A percentile compares a stretch with the other conserved stretches of the same genome.
phyloP scores from a whole-genome alignment of 2,113 vertebrate species.

The Erpornis zantholeuca region DNA sequence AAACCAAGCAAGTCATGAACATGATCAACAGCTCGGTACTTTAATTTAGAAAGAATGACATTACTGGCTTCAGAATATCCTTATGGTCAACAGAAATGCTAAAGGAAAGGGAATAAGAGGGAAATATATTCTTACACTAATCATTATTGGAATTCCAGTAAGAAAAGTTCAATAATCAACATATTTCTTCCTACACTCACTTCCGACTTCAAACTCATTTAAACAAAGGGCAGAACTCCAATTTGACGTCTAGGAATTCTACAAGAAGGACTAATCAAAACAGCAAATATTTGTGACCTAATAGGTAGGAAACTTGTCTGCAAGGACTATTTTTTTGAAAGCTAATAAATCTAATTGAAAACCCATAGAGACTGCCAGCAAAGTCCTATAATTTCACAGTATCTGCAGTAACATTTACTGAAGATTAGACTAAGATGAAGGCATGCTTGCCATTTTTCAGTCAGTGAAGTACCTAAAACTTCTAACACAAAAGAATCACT shows the following conservation, averaged over 20 bases:
- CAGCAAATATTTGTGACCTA: not conserved
- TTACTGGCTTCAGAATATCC: not conserved
- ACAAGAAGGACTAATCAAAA: not conserved
- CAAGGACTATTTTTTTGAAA: not conserved
- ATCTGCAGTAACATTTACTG: not conserved
- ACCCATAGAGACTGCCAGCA: not conserved
- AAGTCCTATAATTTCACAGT: not conserved
- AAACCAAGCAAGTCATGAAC: not conserved
- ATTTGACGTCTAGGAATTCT: not conserved
- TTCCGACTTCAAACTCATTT: not conserved
- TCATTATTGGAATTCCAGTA: not conserved
- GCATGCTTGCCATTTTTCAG: not conserved
- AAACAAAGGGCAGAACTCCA: not conserved
- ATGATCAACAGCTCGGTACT: not conserved
- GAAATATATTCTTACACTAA: not conserved
- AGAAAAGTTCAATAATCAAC: not conserved
- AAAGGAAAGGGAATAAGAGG: not conserved
- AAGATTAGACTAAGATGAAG: not conserved
- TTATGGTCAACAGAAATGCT: not conserved
- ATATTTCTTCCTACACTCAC: not conserved
- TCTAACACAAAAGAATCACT: not conserved
- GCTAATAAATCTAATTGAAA: not conserved
- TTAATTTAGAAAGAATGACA: not conserved
- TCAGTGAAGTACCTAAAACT: not conserved
- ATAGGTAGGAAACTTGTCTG: not conserved